Base-by-base conservation (phyloP, 2,113 vertebrate species). In the Falcunculus frontatus region DNA sequence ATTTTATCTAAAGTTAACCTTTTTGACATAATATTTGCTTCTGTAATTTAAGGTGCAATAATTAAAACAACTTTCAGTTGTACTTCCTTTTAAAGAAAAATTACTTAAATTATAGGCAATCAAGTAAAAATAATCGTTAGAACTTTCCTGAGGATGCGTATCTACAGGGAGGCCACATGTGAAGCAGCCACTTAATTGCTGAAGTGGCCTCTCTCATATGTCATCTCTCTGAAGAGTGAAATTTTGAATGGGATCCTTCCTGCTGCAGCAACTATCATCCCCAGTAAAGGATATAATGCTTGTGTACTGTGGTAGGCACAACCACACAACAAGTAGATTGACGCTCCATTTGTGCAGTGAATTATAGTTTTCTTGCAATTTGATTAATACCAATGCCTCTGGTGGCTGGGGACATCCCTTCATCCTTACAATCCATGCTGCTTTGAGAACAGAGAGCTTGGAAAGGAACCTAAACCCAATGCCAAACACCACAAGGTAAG, bases 371-470 rank as follows among this genome's bases (percentile, higher is more conserved):
- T 39, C 33, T 44, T 44, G 35, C 50, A 49, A 65, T 21, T 50
- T 65, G 33, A 63, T 50, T 72, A 33, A 33, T 47, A 39, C 10
- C 1, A 0, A 33, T 2, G 16, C 49, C 29, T n/a, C 22, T 0
- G 0, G 42, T n/a, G 21, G 39, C 14, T 46, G 9, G 11, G 39
- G 57, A 44, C 25, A 44, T 11, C 33, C 26, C 27, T 27, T 10
- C 21, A 13, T 13, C 37, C 23, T 41, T 33, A 57, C 9, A 47
- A 30, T 30, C 19, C 0, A 0, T 1, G 2, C 5, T 91, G 32
- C 27, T 77, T 79, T 91, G 52, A 72, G 69, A 84, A 64, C 2
- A 3, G 25, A 13, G 68, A 88, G 53, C 46, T 85, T 73, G 53
- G 41, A 59, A 63, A 83, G 37, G 42, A 82, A 83, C 25, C 13